A percentile compares a stretch with the other conserved stretches of the same genome.
Conservation (phyloP, 2,113 vertebrate genomes). For the Scomber colias region DNA sequence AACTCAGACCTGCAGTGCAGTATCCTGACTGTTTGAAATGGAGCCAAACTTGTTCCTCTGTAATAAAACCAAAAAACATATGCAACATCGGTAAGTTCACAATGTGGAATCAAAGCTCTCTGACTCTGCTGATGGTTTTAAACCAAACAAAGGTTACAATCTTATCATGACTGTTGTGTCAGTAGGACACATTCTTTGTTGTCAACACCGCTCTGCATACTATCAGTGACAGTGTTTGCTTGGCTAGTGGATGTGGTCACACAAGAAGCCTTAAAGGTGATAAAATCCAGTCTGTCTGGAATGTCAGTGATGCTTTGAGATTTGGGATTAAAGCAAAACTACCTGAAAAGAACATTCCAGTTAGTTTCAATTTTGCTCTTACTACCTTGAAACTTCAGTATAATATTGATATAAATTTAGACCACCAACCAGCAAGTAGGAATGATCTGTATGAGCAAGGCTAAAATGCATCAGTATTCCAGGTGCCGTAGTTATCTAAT, state of each 20-base stretch:
- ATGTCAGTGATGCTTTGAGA: not conserved
- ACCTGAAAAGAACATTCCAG: not conserved
- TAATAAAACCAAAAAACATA: conserved; percentile 1
- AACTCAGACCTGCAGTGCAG: not conserved
- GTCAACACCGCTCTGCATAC: conserved; percentile 4
- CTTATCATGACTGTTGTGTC: not conserved
- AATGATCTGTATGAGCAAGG: not conserved
- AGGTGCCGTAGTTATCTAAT: no score
- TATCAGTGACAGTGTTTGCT: conserved; percentile 37
- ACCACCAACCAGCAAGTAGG: no score
- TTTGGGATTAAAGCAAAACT: conserved; percentile 1
- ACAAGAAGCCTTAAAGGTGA: conserved; percentile 14
- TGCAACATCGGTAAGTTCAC: conserved; percentile 34
- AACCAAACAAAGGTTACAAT: conserved; percentile 28
- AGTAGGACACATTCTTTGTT: conserved; percentile 46
- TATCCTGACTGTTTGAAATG: not conserved
- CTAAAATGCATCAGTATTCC: not conserved
- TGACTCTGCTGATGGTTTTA: conserved; percentile 19
- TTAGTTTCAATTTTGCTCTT: not conserved
- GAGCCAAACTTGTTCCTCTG: not conserved
- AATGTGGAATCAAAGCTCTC: conserved; percentile 49
- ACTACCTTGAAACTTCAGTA: not conserved
- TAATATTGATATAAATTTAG: not conserved
- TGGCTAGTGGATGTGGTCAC: not conserved
- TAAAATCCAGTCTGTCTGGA: conserved; percentile 1